Evolutionary conservation across 2,888 invertebrate genomes (phyloP), one percentile per base, ranked within the genome.

Genomic region (Amiota communis): DNA sequence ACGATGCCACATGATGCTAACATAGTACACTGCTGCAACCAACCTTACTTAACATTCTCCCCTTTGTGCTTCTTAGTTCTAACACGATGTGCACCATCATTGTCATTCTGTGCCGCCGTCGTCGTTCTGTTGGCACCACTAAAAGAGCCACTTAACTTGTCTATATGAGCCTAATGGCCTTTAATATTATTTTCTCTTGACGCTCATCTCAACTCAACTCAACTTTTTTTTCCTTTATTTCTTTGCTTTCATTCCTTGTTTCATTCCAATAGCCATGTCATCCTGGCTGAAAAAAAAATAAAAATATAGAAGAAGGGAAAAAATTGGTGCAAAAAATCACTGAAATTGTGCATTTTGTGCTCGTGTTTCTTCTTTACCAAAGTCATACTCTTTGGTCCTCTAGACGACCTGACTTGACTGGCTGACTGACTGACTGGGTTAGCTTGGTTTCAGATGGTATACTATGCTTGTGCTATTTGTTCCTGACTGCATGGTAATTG

Each of bases 121-220:
- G 78, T 78, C 78, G 59, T 59, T 57, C 53, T 20, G 15, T 61
- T 36, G 72, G 67, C 70, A 36, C 36, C 80, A 80, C 81, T 82
- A 80, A 82, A 86, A 86, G 81, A 87, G 87, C 88, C 89, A 89
- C 89, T 89, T 89, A 88, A 86, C 87, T 88, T 89, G 88, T 89
- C 88, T 88, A 87, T 88, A 88, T 87, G 88, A 88, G 88, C 88
- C 88, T 89, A 89, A 89, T 89, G 88, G 88, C 85, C 88, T 88
- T 87, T 88, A 87, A 84, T 86, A 86, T 86, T 83, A 80, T 84
- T 85, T 82, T 82, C 82, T 83, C 80, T 84, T 36, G 20, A 20
- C 53, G 51, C 47, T 36, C 49, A 36, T 17, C 20, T 68, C 53
- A 17, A 48, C 53, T 53, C 68, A n/a, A 36, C 6, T 36, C 20